These are phyloP conservation scores for Oryctes rhinoceros DNA, from an alignment of 1,140 invertebrate genomes.

Conservation along the genomic window DNA sequence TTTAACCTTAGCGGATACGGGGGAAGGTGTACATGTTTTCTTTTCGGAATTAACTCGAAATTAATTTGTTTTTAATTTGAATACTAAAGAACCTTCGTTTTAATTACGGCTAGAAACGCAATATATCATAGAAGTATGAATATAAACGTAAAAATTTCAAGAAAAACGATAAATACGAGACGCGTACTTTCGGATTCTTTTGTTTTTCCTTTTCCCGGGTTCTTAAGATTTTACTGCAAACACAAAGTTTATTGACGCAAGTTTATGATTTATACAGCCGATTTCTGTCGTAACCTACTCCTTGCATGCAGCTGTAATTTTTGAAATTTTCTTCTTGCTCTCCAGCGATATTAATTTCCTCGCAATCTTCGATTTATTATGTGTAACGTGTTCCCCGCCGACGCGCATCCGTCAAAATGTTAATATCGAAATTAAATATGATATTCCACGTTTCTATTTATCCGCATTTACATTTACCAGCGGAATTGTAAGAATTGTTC, in stretches of 20 bases:
- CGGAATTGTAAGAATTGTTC: too few relatives aligned
- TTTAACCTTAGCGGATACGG: neutral
- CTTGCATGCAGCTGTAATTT: conserved; percentile 7
- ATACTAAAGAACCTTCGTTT: neutral
- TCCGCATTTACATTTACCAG: too few relatives aligned
- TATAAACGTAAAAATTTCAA: conserved; percentile 6
- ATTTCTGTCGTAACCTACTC: conserved; percentile 10
- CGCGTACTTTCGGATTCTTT: neutral
- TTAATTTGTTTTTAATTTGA: too few relatives aligned
- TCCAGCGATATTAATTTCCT: neutral
- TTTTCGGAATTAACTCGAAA: neutral
- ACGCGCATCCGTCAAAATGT: too few relatives aligned
- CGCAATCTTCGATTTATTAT: too few relatives aligned
- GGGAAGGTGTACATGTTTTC: neutral
- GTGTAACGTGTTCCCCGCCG: too few relatives aligned
- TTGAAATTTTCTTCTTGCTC: neutral
- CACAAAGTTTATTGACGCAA: conserved; percentile 23
- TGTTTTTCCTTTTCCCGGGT: neutral
- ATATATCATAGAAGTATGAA: neutral
- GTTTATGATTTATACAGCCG: conserved; percentile 21
- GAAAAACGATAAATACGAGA: conserved; percentile 7
- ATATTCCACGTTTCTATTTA: too few relatives aligned
- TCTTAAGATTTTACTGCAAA: conserved; percentile 7
- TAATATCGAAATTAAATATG: too few relatives aligned
- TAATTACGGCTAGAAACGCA: neutral